Base-by-base conservation (phyloP, 2,888 invertebrate species). In the Morinoia aosen region DNA sequence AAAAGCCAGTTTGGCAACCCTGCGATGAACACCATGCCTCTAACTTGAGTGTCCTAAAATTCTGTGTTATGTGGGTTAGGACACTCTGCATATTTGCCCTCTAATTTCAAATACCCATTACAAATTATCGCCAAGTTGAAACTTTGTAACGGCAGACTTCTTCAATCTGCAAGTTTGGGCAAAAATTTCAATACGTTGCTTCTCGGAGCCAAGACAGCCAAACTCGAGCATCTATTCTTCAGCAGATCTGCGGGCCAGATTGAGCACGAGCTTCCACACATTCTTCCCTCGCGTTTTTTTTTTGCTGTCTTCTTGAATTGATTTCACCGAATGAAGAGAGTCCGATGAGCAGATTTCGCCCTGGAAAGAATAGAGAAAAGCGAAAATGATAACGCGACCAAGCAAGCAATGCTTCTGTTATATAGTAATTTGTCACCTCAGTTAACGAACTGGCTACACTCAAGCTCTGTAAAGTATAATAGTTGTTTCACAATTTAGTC, bases 171-270 rank as follows among this genome's bases (percentile, higher is more conserved):
- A 19, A 76, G 19, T 76, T 76, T 76, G 33, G 76, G 16, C 16
- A 19, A 33, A 76, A 76, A 76, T 16, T 33, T 76, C 76, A 76
- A 76, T 33, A 76, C 33, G 3, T 76, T 61, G 25, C 76, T 76
- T 76, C 33, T 33, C 39, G 39, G 40, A 90, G 90, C 39, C 90
- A 40, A 33, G 90, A 90, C 11, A 90, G 48, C 90, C 40, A 40
- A 48, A 48, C 90, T 90, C 48, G 90, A 33, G 90, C 10, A 2
- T 19, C 90, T 48, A 90, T 90, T 90, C 90, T 90, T 48, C 90
- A 48, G 90, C 90, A 90, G 90, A 90, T 90, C 90, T 19, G 39
- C 40, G 16, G 90, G 39, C 90, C 33, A 90, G 90, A 90, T 90
- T 40, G 90, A 39, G 90, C 90, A 90, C 90, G 90, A 40, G 39